These are phyloP conservation scores for Radopholus similis DNA, from an alignment of 1,140 invertebrate genomes.

Conservation along the genomic window DNA sequence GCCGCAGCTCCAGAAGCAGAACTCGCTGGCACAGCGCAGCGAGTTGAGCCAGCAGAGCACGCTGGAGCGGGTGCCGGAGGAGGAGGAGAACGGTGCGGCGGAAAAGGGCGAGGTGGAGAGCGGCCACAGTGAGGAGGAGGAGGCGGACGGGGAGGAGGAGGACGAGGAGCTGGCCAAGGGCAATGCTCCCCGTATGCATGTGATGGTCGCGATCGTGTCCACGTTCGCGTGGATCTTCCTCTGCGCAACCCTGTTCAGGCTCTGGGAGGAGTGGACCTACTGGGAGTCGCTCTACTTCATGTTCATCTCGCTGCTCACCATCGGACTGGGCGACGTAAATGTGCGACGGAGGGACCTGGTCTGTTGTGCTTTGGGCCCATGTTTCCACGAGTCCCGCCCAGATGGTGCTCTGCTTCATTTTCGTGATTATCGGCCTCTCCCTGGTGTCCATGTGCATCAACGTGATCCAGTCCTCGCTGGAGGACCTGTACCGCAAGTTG, in stretches of 20 bases:
- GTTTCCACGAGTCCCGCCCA: not conserved
- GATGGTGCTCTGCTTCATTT: conserved; percentile 58
- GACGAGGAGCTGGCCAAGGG: conserved; percentile 7
- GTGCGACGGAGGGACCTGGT: conserved; percentile 47
- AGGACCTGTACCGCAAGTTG: conserved; percentile 54
- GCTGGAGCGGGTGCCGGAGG: not conserved
- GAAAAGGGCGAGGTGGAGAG: not conserved
- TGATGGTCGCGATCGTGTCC: conserved; percentile 46
- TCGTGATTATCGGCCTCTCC: conserved; percentile 58
- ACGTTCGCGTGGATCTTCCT: conserved; percentile 58
- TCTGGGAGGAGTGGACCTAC: conserved; percentile 60
- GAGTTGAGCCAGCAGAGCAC: not conserved
- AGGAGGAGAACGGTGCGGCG: not conserved
- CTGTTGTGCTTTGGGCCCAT: not conserved
- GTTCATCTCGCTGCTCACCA: conserved; percentile 52
- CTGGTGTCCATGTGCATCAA: conserved; percentile 58
- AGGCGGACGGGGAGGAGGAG: conserved; percentile 9
- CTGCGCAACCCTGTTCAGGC: conserved; percentile 51
- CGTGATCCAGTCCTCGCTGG: conserved; percentile 53
- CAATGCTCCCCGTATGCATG: conserved; percentile 48
- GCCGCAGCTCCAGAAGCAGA: not conserved
- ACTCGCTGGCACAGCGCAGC: not conserved
- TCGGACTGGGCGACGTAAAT: conserved; percentile 53
- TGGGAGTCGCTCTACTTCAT: conserved; percentile 52
- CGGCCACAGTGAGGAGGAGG: no score